Percentiles rank a stretch among this genome's conserved stretches.
These are phyloP conservation scores for Eupeodes luniger DNA, from an alignment of 2,888 invertebrate species.

Conservation along the genomic window DNA sequence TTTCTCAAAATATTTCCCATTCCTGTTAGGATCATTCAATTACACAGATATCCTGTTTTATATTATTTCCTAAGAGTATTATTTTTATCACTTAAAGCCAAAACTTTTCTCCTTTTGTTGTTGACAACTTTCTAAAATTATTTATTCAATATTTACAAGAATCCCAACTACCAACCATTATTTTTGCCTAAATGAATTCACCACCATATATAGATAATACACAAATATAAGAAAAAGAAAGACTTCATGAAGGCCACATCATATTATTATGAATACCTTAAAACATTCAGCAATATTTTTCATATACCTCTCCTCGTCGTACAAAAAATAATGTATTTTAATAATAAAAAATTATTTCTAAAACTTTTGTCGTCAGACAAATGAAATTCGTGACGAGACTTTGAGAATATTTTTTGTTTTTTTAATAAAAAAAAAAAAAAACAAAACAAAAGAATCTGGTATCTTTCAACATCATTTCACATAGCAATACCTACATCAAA, in stretches of 20 bases:
- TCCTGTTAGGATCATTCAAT: not conserved
- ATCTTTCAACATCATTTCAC: conserved; percentile 45
- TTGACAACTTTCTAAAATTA: conserved; percentile 25
- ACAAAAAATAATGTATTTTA: conserved; percentile 28
- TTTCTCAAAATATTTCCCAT: no score
- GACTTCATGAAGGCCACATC: conserved; percentile 39
- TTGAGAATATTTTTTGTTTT: conserved; percentile 25
- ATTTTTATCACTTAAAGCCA: not conserved
- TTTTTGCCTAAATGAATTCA: conserved; percentile 19
- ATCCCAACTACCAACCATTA: conserved; percentile 8
- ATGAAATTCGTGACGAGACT: conserved; percentile 50
- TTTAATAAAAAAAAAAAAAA: not conserved
- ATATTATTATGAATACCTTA: conserved; percentile 35
- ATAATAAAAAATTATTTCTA: conserved; percentile 42
- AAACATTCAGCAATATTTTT: conserved; percentile 27
- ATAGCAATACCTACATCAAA: not conserved
- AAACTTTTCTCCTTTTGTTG: not conserved
- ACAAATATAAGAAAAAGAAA: not conserved
- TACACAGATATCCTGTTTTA: not conserved
- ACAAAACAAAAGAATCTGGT: conserved; percentile 36
- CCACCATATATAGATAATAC: not conserved
- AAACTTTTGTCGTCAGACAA: conserved; percentile 36
- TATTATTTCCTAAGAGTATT: not conserved
- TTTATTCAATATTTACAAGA: conserved; percentile 22
- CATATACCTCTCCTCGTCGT: not conserved